Conservation (phyloP, 2,113 vertebrate genomes). For the Sclerurus mexicanus region DNA sequence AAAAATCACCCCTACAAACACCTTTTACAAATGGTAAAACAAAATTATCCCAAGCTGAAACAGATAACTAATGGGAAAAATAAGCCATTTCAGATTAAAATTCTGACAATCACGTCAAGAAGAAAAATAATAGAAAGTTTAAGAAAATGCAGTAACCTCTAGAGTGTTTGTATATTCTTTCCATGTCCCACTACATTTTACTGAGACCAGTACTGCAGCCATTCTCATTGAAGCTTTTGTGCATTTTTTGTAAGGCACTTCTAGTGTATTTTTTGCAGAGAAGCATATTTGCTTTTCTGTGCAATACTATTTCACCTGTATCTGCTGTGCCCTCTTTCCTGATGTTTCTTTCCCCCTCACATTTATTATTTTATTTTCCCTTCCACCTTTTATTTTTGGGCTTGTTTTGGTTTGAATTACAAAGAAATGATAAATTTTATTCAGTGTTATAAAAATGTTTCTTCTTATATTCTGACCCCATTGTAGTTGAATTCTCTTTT, state of each 20-base stretch:
- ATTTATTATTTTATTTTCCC: not conserved
- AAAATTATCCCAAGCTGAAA: not conserved
- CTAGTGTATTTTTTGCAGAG: not conserved
- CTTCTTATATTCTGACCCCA: not conserved
- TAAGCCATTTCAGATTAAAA: not conserved
- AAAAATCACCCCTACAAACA: not conserved
- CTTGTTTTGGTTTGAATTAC: not conserved
- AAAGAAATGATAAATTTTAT: not conserved
- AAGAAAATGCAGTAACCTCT: not conserved
- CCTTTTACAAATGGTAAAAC: not conserved
- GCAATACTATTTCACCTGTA: not conserved
- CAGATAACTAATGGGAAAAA: not conserved
- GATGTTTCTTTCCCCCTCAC: not conserved
- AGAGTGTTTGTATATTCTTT: not conserved
- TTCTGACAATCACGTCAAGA: not conserved
- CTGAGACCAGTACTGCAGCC: not conserved
- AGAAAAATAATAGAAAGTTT: not conserved
- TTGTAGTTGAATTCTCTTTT: not conserved
- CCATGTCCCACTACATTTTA: not conserved
- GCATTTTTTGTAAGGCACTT: not conserved
- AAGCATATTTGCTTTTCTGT: not conserved
- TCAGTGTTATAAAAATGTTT: not conserved
- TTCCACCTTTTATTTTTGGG: not conserved
- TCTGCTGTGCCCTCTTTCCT: not conserved
- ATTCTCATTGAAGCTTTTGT: not conserved